A percentile compares a stretch with the other conserved stretches of the same genome.
phyloP scores from a whole-genome alignment of 2,888 invertebrate genomes.

The Drosophila mulleri region DNA sequence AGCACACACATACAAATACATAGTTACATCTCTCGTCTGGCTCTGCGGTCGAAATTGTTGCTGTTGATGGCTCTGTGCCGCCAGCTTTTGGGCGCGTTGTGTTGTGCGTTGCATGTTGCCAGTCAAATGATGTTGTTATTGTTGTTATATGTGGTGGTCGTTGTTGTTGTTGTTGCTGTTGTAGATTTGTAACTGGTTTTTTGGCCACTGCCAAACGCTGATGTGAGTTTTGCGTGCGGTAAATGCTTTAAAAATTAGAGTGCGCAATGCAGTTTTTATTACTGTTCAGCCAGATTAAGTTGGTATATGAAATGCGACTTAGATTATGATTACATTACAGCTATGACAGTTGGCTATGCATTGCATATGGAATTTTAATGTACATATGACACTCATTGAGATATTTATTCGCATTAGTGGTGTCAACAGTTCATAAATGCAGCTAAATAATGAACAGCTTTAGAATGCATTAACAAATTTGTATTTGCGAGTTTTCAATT shows the following conservation, averaged over 20 bases:
- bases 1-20: conserved; percentile 8
- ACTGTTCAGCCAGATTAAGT: conserved; percentile 14
- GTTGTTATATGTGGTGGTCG: conserved; percentile 1
- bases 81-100: conserved; percentile 50
- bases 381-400: background rate
- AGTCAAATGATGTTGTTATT: conserved; percentile 27
- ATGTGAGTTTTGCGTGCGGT: conserved; percentile 71
- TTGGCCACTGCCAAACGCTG: conserved; percentile 43
- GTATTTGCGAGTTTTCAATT: background rate
- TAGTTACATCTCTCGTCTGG: conserved; percentile 20
- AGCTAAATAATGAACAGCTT: background rate
- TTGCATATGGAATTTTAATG: background rate
- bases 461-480: background rate
- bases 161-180: background rate
- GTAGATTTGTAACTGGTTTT: conserved; percentile 37
- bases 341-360: background rate
- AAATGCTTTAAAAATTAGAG: conserved; percentile 43
- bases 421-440: background rate
- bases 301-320: conserved; percentile 10
- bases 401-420: no score
- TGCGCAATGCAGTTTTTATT: conserved; percentile 39
- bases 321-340: conserved; percentile 1
- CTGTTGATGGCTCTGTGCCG: conserved; percentile 50
- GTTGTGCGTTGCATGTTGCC: conserved; percentile 45
- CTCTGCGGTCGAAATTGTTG: conserved; percentile 13